Evolutionary conservation across 2,113 vertebrate species (phyloP), one percentile per base, ranked within the genome.

Genomic region (Sylvia atricapilla): DNA sequence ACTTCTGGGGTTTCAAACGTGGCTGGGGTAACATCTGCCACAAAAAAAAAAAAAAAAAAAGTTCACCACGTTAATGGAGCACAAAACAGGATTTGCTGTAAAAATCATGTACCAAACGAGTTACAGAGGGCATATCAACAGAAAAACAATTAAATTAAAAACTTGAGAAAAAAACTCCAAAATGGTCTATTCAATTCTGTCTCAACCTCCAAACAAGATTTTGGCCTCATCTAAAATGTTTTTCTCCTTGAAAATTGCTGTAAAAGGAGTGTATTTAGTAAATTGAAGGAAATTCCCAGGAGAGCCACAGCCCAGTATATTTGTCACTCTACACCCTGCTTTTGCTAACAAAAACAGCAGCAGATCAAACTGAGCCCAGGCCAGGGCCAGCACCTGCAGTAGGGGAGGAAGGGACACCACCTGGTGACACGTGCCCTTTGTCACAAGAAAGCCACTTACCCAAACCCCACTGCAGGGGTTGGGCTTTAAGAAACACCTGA

Each of bases 1-100:
- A 98, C 98, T 47, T 99, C 98, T 28, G 99, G 99, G 3, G 99
- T 99, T 97, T 99, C 99, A 98, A 99, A 99, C 0, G 98, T 99
- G 49, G 99, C 98, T 47, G 99, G 99, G 11, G 99, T 99, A 87
- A 99, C 98, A 96, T 99, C 99, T 99, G 74, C 31, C 37, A 44
- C 53, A 13, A 37, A 46, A 21, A 59, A 13, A 41, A 37, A 46
- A 21, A 59, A 13, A 41, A 28, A 58, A 46, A 21, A 55, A 46
- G 14, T 24, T 58, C 24, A n/a, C 4, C 5, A 14, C 17, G 55
- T 84, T 49, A 93, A 41, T 16, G 37, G 8, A 33, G 21, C 25
- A 62, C 1, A 6, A 23, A 84, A 75, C 6, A 30, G 49, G n/a
- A 33, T 46, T 15, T n/a, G 7, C 30, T 35, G 13, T 52, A 74